Evolutionary conservation across 2,113 vertebrate species (phyloP), one percentile per base, ranked within the genome.

Genomic region (Gasterosteus nipponicus): DNA sequence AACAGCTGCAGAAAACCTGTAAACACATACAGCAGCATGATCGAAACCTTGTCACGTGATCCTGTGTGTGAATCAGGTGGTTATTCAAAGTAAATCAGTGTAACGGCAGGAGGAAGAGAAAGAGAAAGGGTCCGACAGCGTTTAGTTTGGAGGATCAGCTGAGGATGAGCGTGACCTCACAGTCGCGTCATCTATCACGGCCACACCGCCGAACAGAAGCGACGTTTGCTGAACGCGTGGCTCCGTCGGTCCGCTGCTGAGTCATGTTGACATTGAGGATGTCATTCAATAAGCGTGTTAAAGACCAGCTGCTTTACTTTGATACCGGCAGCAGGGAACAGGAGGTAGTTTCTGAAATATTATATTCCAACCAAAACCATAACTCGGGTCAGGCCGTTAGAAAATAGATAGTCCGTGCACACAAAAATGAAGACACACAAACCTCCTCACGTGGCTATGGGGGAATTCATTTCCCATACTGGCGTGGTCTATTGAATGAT

Each of bases 221-320:
- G 33, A 68, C 56, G 70, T 77, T 84, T 75, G 67, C 83, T 84
- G 85, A 78, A 69, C 26, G 53, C 85, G 87, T 62, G 75, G 66
- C 67, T 77, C 56, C 58, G 69, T 80, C 58, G 47, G 59, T 80
- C 80, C 65, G 49, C 66, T 74, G 85, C 87, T 84, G 85, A 92
- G 80, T 92, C 89, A 87, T 83, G 69, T 68, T 88, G 91, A 87
- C 87, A 84, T 89, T 89, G 87, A 87, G 80, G 81, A 60, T 72
- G 89, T 89, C 89, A 86, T 91, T 85, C 80, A 78, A 84, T 77
- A 78, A 77, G 80, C 12, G 10, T 71, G 68, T 84, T 84, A 83
- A 54, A 86, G 78, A 81, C 64, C 31, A 16, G 77, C 67, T 66
- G 77, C 78, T 87, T 86, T 83, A 8, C 44, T 14, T 33, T 68